phyloP scores from a whole-genome alignment of 2,113 vertebrate genomes.

The Spea bombifrons region DNA sequence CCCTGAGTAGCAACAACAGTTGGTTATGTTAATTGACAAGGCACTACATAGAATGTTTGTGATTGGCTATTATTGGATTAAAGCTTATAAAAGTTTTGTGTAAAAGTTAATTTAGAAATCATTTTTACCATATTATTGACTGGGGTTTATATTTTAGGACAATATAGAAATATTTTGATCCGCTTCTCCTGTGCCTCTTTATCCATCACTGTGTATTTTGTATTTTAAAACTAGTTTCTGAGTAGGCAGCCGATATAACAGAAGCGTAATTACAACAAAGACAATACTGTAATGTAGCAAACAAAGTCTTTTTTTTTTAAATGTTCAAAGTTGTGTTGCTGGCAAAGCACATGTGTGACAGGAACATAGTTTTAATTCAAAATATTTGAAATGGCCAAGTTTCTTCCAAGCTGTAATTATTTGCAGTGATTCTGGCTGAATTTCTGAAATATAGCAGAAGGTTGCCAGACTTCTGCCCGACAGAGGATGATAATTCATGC shows the following conservation, averaged over 20 bases:
- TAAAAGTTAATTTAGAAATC: too few species aligned
- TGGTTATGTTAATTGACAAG: not conserved
- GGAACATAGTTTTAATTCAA: conserved; percentile 22
- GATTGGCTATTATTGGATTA: not conserved
- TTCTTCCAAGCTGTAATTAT: conserved; percentile 19
- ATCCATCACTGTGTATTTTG: not conserved
- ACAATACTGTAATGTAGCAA: conserved; percentile 20
- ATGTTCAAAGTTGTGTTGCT: conserved; percentile 19
- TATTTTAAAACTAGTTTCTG: not conserved
- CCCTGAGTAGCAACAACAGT: not conserved
- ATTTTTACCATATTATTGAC: too few species aligned
- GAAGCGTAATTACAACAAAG: not conserved
- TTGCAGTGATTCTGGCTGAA: not conserved
- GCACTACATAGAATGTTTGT: not conserved
- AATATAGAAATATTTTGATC: too few species aligned
- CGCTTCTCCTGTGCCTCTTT: not conserved
- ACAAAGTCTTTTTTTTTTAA: conserved; percentile 4
- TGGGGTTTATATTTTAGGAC: too few species aligned
- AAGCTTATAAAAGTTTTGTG: not conserved
- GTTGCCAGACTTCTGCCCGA: conserved; percentile 21
- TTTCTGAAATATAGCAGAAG: not conserved
- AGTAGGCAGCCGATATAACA: conserved; percentile 1
- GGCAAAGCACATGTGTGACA: conserved; percentile 35
- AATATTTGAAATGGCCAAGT: conserved; percentile 14
- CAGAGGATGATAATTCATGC: conserved; percentile 16